These are phyloP conservation scores for Phrynocephalus versicolor DNA, from an alignment of 2,113 vertebrate genomes.

Conservation along the genomic window DNA sequence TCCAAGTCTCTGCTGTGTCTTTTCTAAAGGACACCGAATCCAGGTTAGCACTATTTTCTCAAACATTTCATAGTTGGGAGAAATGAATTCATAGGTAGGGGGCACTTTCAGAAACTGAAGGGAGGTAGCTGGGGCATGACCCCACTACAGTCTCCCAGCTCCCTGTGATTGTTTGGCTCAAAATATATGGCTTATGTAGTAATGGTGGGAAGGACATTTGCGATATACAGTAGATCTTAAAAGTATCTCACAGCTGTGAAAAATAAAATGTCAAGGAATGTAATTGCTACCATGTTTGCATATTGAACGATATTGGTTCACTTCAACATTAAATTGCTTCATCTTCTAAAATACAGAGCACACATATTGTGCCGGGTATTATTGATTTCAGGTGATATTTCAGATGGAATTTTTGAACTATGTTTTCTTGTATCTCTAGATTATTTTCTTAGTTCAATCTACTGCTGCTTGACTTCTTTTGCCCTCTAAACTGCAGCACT, in stretches of 20 bases:
- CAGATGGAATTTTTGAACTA: slow-evolving; percentile 3
- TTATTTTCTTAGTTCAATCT: background rate
- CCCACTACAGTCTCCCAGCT: too few relatives aligned
- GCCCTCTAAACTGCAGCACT: slow-evolving; percentile 7
- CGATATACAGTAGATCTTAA: background rate
- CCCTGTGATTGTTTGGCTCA: too few relatives aligned
- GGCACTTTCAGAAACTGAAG: too few relatives aligned
- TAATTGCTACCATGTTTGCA: background rate
- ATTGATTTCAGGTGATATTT: background rate
- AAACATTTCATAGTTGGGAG: too few relatives aligned
- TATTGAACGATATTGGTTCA: background rate
- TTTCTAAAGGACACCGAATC: too few relatives aligned
- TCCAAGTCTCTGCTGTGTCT: too few relatives aligned
- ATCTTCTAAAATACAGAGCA: background rate
- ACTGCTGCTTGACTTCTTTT: background rate
- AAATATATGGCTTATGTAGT: too few relatives aligned
- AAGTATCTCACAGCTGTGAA: background rate
- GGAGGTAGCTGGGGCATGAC: too few relatives aligned
- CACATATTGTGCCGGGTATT: background rate
- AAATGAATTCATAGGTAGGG: too few relatives aligned
- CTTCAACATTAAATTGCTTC: background rate
- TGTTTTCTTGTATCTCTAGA: background rate
- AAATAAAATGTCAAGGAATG: background rate
- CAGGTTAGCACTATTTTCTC: too few relatives aligned
- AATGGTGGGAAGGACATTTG: too few relatives aligned